Conservation (phyloP, 1,140 invertebrate species). For the Leptonema lineaticorne region DNA sequence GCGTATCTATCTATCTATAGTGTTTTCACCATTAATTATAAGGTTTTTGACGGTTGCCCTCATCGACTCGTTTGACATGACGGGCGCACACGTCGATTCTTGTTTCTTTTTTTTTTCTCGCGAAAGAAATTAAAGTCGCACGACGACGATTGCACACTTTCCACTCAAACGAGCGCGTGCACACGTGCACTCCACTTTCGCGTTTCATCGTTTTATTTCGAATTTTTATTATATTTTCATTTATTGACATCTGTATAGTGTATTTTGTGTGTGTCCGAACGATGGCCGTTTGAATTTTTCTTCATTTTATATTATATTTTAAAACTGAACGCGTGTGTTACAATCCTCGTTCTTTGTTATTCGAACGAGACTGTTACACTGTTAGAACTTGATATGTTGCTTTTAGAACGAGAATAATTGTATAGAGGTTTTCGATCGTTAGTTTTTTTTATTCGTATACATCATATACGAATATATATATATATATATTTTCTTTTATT, state of each 20-base stretch:
- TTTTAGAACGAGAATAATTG: background rate
- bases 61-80: background rate
- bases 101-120: too few species aligned
- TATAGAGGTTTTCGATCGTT: too few species aligned
- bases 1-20: too few species aligned
- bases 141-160: constrained; percentile 14
- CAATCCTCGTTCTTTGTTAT: background rate
- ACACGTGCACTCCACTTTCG: constrained; percentile 25
- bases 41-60: background rate
- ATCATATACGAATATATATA: background rate
- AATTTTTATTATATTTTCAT: too few species aligned
- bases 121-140: constrained; percentile 18
- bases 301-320: background rate
- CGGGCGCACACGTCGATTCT: background rate
- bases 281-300: background rate
- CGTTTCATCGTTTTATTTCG: background rate
- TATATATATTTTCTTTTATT: background rate
- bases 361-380: background rate
- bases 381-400: background rate
- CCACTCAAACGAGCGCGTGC: constrained; percentile 12
- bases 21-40: background rate
- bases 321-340: background rate
- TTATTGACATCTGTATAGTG: background rate
- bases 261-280: background rate
- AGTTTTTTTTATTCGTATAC: too few species aligned